Evolutionary conservation across 1,140 invertebrate species (phyloP).

Genomic region (Eubasilissa regina): DNA sequence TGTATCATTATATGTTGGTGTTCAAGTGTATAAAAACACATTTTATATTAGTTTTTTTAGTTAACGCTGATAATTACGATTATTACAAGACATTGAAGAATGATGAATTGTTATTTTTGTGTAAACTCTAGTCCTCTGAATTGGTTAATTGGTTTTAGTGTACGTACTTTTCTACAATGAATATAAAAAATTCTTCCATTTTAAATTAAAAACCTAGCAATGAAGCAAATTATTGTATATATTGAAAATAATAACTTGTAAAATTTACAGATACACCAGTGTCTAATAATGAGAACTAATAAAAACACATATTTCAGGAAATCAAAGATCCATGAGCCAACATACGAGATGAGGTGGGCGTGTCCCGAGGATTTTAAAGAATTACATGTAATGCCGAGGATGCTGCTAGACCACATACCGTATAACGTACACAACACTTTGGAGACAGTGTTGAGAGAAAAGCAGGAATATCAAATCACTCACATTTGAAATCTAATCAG

Average conservation of each 20-base stretch:
- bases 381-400: constrained; percentile 82
- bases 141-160: too few relatives aligned
- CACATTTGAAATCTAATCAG: constrained; percentile 63
- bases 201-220: neutral
- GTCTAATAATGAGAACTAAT: neutral
- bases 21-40: too few relatives aligned
- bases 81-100: too few relatives aligned
- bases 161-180: too few relatives aligned
- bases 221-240: neutral
- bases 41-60: too few relatives aligned
- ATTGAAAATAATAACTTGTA: constrained; percentile 8
- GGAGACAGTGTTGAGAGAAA: constrained; percentile 75
- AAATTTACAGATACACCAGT: constrained; percentile 33
- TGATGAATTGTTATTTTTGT: too few relatives aligned
- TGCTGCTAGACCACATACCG: constrained; percentile 83
- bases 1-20: too few relatives aligned
- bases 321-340: constrained; percentile 74
- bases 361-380: constrained; percentile 83
- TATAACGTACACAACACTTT: constrained; percentile 81
- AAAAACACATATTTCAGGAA: constrained; percentile 68
- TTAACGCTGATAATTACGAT: too few relatives aligned
- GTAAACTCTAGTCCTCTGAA: too few relatives aligned
- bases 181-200: neutral
- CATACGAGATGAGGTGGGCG: constrained; percentile 84
- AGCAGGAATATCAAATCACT: constrained; percentile 68